Evolutionary conservation across 2,888 invertebrate genomes (phyloP), one percentile per base, ranked within the genome.

Genomic region (Morpho helenor): DNA sequence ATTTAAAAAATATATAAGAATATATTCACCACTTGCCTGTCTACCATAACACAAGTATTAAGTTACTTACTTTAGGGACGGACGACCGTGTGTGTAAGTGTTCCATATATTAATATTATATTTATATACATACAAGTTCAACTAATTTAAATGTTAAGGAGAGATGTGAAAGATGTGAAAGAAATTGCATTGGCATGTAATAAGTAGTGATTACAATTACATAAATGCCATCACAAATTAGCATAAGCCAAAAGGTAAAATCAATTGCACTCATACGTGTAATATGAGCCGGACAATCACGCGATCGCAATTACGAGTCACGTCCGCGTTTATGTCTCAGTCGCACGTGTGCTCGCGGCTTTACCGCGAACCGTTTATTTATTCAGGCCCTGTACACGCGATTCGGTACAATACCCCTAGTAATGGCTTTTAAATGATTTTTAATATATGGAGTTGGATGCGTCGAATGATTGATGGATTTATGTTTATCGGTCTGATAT

Each of bases 371-470:
- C 50, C 53, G 60, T 59, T 66, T 66, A 70, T 65, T 64, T 57
- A 66, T 70, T 70, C 69, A 68, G 65, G 59, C 55, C 47, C 48
- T 55, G 48, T 51, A 56, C 67, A 67, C 61, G 67, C 68, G 59
- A 68, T 66, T 54, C 56, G 8, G 43, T 47, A 42, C 50, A 54
- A 42, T 57, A 7, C 53, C 59, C 53, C 52, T 62, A 59, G 52
- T 67, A 68, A 70, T 68, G 64, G 59, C 60, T 66, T 67, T 68
- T 67, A 65, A 70, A 69, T 65, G 66, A 52, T 67, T 69, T 70
- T 66, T 67, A 66, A 68, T 67, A 64, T 52, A 53, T 53, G 46
- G 46, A 46, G 40, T 47, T 47, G 39, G 40, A 53, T 40, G 52
- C 8, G 40, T 8, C 7, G 40, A 46, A 53, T 53, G 46, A 53